A percentile compares a stretch with the other conserved stretches of the same genome.
Evolutionary conservation across 2,113 vertebrate genomes (phyloP).

Genomic region (Anolis sagrei): DNA sequence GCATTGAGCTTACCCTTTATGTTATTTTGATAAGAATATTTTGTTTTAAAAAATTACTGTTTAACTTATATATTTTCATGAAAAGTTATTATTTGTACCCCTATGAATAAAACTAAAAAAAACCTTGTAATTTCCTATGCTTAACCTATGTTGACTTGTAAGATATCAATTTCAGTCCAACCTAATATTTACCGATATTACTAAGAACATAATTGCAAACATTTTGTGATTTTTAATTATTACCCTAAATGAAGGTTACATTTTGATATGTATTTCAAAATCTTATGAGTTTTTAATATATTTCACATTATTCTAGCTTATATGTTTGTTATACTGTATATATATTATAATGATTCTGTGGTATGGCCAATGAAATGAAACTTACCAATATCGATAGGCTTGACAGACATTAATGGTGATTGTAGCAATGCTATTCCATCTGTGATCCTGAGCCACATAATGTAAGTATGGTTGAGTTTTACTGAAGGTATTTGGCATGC

Average conservation of each 20-base stretch:
- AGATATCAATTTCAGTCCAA: too few species aligned
- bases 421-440: constrained; percentile 38
- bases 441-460: constrained; percentile 74
- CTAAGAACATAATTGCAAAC: not conserved
- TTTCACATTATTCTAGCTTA: not conserved
- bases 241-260: not conserved
- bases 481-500: constrained; percentile 74
- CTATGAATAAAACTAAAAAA: not conserved
- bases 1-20: not conserved
- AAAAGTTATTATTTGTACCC: not conserved
- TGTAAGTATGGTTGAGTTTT: constrained; percentile 55
- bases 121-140: not conserved
- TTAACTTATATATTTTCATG: not conserved
- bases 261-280: not conserved
- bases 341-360: not conserved
- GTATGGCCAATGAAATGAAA: not conserved
- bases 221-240: not conserved
- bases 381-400: constrained; percentile 75
- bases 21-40: too few species aligned
- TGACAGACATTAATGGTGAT: constrained; percentile 73
- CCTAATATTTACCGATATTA: too few species aligned
- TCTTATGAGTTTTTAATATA: not conserved
- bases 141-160: not conserved
- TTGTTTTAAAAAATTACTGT: too few species aligned
- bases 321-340: not conserved